Conservation (phyloP, 2,797 vertebrate species). For the Pelobates cultripes region DNA sequence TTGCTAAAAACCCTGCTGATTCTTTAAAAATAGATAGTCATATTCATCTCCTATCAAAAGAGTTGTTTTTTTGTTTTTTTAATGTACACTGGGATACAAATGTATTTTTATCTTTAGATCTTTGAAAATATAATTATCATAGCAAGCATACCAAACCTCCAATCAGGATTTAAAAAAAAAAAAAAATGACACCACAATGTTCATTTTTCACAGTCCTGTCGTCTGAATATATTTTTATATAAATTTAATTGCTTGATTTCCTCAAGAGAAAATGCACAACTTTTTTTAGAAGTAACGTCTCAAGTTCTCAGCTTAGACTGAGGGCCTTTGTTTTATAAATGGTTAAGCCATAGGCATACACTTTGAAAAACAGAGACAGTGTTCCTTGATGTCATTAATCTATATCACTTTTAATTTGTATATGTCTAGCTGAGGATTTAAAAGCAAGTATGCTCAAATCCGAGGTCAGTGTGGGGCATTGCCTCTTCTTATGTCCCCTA, state of each 20-base stretch:
- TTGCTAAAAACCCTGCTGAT: too few relatives aligned
- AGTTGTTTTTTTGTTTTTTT: too few relatives aligned
- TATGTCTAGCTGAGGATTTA: slow-evolving; percentile 34
- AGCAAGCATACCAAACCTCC: neutral
- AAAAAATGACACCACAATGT: neutral
- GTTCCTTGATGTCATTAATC: slow-evolving; percentile 42
- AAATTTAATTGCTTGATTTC: neutral
- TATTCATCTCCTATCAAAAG: too few relatives aligned
- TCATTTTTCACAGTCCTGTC: neutral
- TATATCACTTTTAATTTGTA: slow-evolving; percentile 32
- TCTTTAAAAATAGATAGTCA: too few relatives aligned
- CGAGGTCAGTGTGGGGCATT: slow-evolving; percentile 37
- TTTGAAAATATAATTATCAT: neutral
- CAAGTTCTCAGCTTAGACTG: slow-evolving; percentile 24
- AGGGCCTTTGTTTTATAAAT: slow-evolving; percentile 43
- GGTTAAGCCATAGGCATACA: slow-evolving; percentile 31
- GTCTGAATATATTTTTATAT: neutral
- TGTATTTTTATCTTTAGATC: neutral
- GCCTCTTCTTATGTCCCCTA: slow-evolving; percentile 30
- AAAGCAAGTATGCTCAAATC: slow-evolving; percentile 15
- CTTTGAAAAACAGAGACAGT: slow-evolving; percentile 27
- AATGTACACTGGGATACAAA: neutral
- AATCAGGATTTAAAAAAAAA: neutral
- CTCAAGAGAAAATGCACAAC: neutral
- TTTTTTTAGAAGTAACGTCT: slow-evolving; percentile 30